Conservation (phyloP, 1,140 invertebrate species). For the Macrocentrus cingulum region DNA sequence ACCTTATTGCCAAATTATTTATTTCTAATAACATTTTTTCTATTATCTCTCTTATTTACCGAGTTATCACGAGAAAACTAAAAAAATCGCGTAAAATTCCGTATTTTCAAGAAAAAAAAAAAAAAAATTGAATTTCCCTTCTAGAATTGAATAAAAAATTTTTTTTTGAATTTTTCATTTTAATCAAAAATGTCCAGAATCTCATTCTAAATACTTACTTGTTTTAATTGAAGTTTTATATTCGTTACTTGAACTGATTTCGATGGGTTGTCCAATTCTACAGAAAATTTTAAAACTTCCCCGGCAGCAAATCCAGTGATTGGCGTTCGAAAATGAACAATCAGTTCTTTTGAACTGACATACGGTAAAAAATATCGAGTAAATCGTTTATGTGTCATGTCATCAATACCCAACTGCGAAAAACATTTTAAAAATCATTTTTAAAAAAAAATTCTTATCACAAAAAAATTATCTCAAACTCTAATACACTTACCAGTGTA, state of each 20-base stretch:
- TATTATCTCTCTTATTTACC: too few relatives aligned
- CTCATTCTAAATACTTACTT: slow-evolving; percentile 48
- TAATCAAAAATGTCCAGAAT: neutral
- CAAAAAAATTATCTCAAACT: too few relatives aligned
- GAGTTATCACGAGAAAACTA: too few relatives aligned
- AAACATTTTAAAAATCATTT: neutral
- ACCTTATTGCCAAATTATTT: too few relatives aligned
- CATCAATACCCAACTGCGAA: slow-evolving; percentile 31
- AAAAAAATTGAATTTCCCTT: too few relatives aligned
- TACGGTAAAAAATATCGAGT: slow-evolving; percentile 63
- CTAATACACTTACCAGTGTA: neutral
- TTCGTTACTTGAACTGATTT: slow-evolving; percentile 59
- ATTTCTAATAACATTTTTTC: too few relatives aligned
- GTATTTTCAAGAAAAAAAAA: too few relatives aligned
- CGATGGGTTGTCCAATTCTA: slow-evolving; percentile 66
- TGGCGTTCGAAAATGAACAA: slow-evolving; percentile 61
- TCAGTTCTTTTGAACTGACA: slow-evolving; percentile 57
- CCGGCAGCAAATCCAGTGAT: slow-evolving; percentile 66
- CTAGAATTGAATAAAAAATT: neutral
- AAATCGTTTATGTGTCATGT: slow-evolving; percentile 61
- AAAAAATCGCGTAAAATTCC: too few relatives aligned
- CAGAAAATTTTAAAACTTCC: slow-evolving; percentile 63
- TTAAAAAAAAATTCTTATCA: too few relatives aligned
- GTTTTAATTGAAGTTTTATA: slow-evolving; percentile 63
- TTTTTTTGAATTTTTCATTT: neutral